Evolutionary conservation across 1,140 invertebrate genomes (phyloP).

Genomic region (Acromyrmex charruanus): DNA sequence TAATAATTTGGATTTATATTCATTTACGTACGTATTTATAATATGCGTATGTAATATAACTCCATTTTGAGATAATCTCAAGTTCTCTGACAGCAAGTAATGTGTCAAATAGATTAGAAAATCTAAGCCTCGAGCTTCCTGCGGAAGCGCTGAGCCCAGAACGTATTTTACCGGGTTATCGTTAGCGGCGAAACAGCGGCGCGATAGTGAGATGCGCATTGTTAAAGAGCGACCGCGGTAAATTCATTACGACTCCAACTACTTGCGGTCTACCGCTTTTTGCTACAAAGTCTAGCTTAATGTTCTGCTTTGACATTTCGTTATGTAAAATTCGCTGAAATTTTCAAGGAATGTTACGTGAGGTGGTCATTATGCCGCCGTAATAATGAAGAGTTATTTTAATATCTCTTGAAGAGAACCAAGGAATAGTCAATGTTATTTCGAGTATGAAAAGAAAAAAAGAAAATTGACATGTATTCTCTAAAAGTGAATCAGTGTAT

Average conservation of each 20-base stretch:
- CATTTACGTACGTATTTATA: not conserved
- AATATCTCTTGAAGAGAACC: not conserved
- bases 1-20: not conserved
- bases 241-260: constrained; percentile 72
- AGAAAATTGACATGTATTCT: not conserved
- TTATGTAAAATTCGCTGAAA: constrained; percentile 34
- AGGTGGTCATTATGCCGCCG: not conserved
- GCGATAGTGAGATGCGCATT: constrained; percentile 70
- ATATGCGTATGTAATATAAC: not conserved
- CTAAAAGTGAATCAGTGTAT: too few species aligned
- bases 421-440: not conserved
- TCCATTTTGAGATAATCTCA: constrained; percentile 56
- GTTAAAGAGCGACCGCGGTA: constrained; percentile 72
- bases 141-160: constrained; percentile 66
- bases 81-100: constrained; percentile 51
- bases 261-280: constrained; percentile 53
- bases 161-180: constrained; percentile 76
- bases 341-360: not conserved
- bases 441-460: not conserved
- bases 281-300: constrained; percentile 18
- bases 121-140: constrained; percentile 62
- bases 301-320: constrained; percentile 37
- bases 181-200: constrained; percentile 68
- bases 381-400: constrained; percentile 11
- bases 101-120: constrained; percentile 75